phyloP scores from a whole-genome alignment of 2,797 vertebrate genomes.

The Emys orbicularis region DNA sequence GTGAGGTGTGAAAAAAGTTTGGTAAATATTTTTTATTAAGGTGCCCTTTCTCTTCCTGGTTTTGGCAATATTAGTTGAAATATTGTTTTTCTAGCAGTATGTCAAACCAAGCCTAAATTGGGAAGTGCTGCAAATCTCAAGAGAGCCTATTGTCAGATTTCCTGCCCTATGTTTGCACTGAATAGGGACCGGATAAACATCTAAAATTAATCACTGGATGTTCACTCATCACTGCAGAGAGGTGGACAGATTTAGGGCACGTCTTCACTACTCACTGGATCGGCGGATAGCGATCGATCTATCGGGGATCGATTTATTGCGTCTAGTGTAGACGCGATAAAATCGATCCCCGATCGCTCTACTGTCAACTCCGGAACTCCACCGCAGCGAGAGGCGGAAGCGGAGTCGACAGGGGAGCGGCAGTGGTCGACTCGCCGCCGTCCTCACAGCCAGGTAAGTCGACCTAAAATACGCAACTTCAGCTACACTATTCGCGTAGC shows the following conservation, averaged over 20 bases:
- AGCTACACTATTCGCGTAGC: no score
- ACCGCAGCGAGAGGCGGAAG: no score
- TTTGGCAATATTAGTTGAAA: background rate
- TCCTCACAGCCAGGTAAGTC: no score
- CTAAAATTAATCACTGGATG: slow-evolving; percentile 34
- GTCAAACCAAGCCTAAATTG: background rate
- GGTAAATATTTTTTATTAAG: background rate
- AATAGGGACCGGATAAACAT: background rate
- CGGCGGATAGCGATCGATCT: no score
- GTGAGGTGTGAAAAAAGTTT: background rate
- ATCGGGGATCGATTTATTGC: no score
- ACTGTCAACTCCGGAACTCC: no score
- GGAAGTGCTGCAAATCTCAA: background rate
- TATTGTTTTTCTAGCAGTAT: background rate
- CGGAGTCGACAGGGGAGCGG: no score
- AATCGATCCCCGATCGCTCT: no score
- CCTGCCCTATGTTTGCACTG: slow-evolving; percentile 1
- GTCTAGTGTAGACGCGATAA: no score
- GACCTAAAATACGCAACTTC: no score
- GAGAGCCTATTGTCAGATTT: background rate
- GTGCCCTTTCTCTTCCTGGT: background rate
- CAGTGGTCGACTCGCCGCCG: no score
- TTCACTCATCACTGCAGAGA: slow-evolving; percentile 14
- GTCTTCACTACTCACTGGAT: no score
- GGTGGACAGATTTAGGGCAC: background rate